Evolutionary conservation across 2,888 invertebrate species (phyloP), one percentile per base, ranked within the genome.

Genomic region (Troilus luridus): DNA sequence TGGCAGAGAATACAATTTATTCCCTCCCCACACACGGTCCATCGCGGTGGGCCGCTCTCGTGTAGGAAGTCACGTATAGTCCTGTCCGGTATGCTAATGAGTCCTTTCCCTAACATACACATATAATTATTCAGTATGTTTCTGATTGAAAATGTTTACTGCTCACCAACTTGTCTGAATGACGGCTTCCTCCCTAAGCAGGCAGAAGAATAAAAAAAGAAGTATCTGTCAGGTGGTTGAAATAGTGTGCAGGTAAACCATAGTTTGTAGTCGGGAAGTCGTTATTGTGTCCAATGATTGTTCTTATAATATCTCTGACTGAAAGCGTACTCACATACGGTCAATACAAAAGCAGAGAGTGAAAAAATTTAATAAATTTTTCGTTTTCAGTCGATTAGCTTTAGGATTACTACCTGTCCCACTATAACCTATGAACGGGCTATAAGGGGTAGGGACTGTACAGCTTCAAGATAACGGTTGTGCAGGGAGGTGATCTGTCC

Each of bases 111-210:
- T 77, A 77, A 77, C 72, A 77, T 41, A 77, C 72, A 77, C 72
- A 77, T 41, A 77, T 41, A 27, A 77, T 77, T 41, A 77, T 77
- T 77, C 41, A 77, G 17, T 19, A 41, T 27, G 27, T 67, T 41
- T 77, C 17, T 77, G 72, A 77, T 77, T 77, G 72, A 12, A 19
- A 41, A 77, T 41, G 27, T 77, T 77, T 77, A 77, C 72, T 77
- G 41, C 72, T 77, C 72, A 77, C 72, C n/a, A n/a, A n/a, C 67
- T 77, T 77, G 27, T 41, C 27, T 77, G 17, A 77, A 27, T 77
- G 27, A 77, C 41, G 27, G 72, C 41, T 77, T 77, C 72, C 72
- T 24, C 41, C 72, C 27, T 9, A 41, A 41, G 17, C 17, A 77
- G 72, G 41, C 72, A 41, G 72, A 8, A 6, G 27, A 77, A 7